Evolutionary conservation across 2,113 vertebrate genomes (phyloP), one percentile per base, ranked within the genome.

Genomic region (Megaceryle torquata): DNA sequence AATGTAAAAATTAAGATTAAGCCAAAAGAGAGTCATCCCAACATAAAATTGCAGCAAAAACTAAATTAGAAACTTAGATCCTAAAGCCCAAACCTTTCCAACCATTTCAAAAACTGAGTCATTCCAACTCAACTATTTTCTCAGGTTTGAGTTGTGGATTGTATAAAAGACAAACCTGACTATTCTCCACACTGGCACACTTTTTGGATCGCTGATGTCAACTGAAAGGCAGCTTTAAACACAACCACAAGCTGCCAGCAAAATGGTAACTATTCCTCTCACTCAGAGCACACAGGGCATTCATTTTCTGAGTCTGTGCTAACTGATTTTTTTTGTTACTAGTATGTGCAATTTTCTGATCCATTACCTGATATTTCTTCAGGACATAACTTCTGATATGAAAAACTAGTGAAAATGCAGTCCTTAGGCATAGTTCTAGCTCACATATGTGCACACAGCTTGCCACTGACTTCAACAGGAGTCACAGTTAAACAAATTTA

Each of bases 371-470:
- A 11, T 51, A 51, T 69, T 91, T 94, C 67, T 85, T 59, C 13
- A 68, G 78, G 41, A 93, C 63, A 67, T 21, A 39, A 75, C 44
- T 95, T 87, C 24, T 82, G 44, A 51, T 67, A 87, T 77, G 86
- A 95, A 96, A 93, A 95, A 91, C 91, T 69, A 48, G 74, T 93
- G 61, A 74, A 91, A 96, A 91, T 43, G 26, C 65, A 89, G 77
- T 96, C 93, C 89, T 93, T 93, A 85, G 92, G 83, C 93, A 84
- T n/a, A 80, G 9, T 63, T 95, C 81, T 93, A 79, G 69, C 70
- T 93, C 91, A 6, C 92, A 93, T 93, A 96, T 96, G 95, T 87
- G 95, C 88, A 96, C 96, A 96, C 95, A 97, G 96, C 94, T 97
- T 96, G 88, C 94, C 78, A 96, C 86, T 46, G 86, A 94, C 94